Conservation (phyloP, 2,797 vertebrate species). For the Heterohyrax brucei region DNA sequence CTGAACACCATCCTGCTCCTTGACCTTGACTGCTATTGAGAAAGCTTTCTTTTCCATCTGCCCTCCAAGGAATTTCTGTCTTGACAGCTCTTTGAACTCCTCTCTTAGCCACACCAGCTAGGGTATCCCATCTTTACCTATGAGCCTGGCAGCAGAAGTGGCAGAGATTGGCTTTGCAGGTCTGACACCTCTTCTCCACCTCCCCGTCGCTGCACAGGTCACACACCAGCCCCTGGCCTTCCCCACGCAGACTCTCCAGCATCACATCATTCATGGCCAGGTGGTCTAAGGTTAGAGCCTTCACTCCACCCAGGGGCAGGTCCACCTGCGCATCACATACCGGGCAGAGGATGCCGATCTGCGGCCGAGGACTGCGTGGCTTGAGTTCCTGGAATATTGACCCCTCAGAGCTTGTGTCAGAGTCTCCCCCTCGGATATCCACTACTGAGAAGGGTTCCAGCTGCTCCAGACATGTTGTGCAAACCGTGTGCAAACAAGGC, state of each 20-base stretch:
- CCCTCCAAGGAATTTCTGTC: not conserved
- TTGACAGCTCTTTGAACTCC: not conserved
- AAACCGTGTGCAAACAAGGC: slow-evolving; percentile 96
- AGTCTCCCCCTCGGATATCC: slow-evolving; percentile 73
- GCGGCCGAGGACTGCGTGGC: slow-evolving; percentile 32
- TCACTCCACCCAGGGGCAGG: slow-evolving; percentile 92
- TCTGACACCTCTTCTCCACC: slow-evolving; percentile 94
- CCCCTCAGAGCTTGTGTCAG: slow-evolving; percentile 81
- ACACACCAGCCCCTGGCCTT: slow-evolving; percentile 91
- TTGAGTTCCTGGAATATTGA: slow-evolving; percentile 71
- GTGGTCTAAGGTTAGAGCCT: slow-evolving; percentile 93
- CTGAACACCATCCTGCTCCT: not conserved
- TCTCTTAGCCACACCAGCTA: slow-evolving; percentile 22
- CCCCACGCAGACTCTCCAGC: slow-evolving; percentile 90
- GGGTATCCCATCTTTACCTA: slow-evolving; percentile 91
- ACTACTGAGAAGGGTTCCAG: slow-evolving; percentile 91
- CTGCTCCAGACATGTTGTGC: slow-evolving; percentile 92
- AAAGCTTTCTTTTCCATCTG: slow-evolving; percentile 2
- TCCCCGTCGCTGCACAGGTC: slow-evolving; percentile 95
- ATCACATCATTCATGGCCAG: slow-evolving; percentile 94
- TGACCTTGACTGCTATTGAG: not conserved
- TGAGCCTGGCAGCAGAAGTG: slow-evolving; percentile 97
- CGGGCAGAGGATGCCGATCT: slow-evolving; percentile 93
- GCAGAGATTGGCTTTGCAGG: slow-evolving; percentile 94
- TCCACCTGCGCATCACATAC: slow-evolving; percentile 95